Conservation (phyloP, 1,140 invertebrate species). For the Contarinia nasturtii region DNA sequence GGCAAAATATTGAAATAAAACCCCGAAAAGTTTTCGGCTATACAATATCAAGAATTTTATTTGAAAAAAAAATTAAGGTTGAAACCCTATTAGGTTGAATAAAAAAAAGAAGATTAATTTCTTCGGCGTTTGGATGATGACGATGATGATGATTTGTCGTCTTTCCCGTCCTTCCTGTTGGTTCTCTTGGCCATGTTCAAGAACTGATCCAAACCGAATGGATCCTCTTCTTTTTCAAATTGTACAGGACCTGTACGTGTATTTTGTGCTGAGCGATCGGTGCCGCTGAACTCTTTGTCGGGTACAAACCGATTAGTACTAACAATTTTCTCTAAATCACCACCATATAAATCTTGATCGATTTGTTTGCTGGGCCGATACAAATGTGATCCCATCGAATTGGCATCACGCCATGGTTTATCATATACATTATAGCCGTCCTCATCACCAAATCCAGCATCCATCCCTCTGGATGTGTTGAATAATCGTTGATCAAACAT, state of each 20-base stretch:
- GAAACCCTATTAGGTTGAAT: too few relatives aligned
- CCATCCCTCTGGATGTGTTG: constrained; percentile 89
- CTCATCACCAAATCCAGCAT: constrained; percentile 92
- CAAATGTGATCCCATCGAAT: constrained; percentile 68
- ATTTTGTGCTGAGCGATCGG: constrained; percentile 39
- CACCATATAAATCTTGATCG: constrained; percentile 81
- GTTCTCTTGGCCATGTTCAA: constrained; percentile 89
- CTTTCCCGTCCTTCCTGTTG: constrained; percentile 12
- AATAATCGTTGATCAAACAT: constrained; percentile 94
- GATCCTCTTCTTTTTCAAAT: constrained; percentile 89
- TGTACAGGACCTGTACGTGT: constrained; percentile 83
- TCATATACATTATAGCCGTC: constrained; percentile 98
- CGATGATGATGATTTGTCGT: constrained; percentile 1
- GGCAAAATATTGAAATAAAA: too few relatives aligned
- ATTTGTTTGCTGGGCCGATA: constrained; percentile 81
- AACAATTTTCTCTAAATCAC: constrained; percentile 68
- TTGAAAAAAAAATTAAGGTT: too few relatives aligned
- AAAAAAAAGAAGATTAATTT: too few relatives aligned
- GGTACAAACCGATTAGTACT: constrained; percentile 89
- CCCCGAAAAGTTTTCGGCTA: too few relatives aligned
- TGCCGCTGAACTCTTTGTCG: constrained; percentile 89
- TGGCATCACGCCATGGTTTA: constrained; percentile 75
- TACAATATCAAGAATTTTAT: too few relatives aligned
- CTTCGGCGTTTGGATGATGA: neutral
- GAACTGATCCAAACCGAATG: constrained; percentile 94